phyloP scores from a whole-genome alignment of 2,113 vertebrate species.

The Beaufortia kweichowensis region DNA sequence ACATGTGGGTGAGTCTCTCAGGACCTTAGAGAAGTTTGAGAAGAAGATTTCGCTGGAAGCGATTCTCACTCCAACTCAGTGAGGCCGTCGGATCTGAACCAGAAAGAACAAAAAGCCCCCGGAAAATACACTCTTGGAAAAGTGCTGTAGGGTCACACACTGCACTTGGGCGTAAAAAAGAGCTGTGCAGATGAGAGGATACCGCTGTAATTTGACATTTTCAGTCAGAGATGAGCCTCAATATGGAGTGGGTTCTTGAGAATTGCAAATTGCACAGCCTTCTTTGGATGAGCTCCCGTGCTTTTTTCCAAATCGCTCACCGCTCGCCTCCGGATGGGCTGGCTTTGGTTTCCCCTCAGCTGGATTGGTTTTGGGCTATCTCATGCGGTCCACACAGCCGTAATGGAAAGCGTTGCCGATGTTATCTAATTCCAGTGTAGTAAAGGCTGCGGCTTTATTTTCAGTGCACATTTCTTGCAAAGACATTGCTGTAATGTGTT shows the following conservation, averaged over 20 bases:
- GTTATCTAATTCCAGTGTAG: constrained; percentile 30
- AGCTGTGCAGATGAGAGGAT: constrained; percentile 34
- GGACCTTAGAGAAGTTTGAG: constrained; percentile 32
- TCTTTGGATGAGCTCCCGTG: constrained; percentile 29
- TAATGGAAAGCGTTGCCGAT: constrained; percentile 36
- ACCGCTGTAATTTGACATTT: constrained; percentile 45
- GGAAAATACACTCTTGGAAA: constrained; percentile 36
- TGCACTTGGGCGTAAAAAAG: constrained; percentile 42
- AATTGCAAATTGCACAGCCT: constrained; percentile 32
- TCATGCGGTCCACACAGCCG: constrained; percentile 30
- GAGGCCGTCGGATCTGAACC: constrained; percentile 45
- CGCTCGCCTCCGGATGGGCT: constrained; percentile 21
- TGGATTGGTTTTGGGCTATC: constrained; percentile 18
- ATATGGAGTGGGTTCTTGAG: constrained; percentile 39
- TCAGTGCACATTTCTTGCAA: background rate
- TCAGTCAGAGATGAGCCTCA: constrained; percentile 44
- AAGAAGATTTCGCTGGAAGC: constrained; percentile 39
- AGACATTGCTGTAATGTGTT: no score
- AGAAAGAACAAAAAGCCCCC: constrained; percentile 51
- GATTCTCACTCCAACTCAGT: constrained; percentile 14
- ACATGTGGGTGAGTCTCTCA: constrained; percentile 32
- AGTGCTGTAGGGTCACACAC: background rate
- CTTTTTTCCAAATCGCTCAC: constrained; percentile 14
- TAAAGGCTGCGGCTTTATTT: constrained; percentile 33
- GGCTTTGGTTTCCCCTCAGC: constrained; percentile 35